phyloP scores from a whole-genome alignment of 1,140 invertebrate genomes.

The Callitettix versicolor region DNA sequence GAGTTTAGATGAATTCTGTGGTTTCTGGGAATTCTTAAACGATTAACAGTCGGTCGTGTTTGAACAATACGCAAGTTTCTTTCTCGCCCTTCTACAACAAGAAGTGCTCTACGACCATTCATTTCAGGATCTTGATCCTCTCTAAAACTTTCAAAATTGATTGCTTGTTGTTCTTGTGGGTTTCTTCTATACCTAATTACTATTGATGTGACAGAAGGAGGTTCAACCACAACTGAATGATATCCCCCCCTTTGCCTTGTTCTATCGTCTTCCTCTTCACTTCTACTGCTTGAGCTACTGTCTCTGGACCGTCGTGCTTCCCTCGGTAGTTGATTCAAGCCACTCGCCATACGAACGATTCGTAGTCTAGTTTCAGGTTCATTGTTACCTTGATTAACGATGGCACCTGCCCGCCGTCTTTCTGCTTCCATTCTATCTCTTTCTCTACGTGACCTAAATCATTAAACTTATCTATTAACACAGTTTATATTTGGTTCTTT shows the following conservation, averaged over 20 bases:
- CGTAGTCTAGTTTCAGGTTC: constrained; percentile 18
- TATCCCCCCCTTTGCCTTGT: neutral
- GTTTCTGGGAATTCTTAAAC: constrained; percentile 31
- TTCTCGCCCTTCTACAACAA: too few species aligned
- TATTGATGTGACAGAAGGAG: neutral
- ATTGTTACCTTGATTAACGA: neutral
- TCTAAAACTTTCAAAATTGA: too few species aligned
- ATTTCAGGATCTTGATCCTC: too few species aligned
- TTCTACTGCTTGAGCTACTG: neutral
- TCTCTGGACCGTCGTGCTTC: neutral
- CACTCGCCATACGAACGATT: constrained; percentile 23
- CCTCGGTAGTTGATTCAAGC: constrained; percentile 5
- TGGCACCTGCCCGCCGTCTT: neutral
- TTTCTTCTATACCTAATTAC: constrained; percentile 24
- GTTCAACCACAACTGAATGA: neutral
- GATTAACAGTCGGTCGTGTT: too few species aligned
- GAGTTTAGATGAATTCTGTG: constrained; percentile 58
- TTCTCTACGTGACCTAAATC: constrained; percentile 10
- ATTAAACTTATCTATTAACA: too few species aligned
- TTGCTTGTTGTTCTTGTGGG: too few species aligned
- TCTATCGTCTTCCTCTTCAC: neutral
- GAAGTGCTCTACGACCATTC: too few species aligned
- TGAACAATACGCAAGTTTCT: too few species aligned
- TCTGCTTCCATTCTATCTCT: constrained; percentile 3
- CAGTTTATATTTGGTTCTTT: too few species aligned